Evolutionary conservation across 2,113 vertebrate genomes (phyloP).

Genomic region (Heptranchias perlo): DNA sequence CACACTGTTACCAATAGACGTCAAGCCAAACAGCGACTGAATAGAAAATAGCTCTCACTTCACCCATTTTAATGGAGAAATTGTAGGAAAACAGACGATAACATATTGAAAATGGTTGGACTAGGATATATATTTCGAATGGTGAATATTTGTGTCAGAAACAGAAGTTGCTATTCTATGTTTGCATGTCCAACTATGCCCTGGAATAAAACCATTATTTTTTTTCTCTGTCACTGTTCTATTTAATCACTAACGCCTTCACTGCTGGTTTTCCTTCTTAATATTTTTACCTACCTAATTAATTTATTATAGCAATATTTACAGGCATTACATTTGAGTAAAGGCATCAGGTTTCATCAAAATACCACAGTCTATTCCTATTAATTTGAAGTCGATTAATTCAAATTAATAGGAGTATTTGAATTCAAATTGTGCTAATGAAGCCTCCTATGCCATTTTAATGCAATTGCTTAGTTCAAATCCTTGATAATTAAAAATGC

Average conservation of each 20-base stretch:
- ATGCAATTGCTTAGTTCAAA: not conserved
- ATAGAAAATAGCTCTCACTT: constrained; percentile 14
- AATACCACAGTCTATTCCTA: not conserved
- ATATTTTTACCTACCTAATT: not conserved
- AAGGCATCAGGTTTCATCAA: not conserved
- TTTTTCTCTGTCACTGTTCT: not conserved
- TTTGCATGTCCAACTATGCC: not conserved
- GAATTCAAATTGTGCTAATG: not conserved
- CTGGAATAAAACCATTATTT: not conserved
- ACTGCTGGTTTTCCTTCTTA: not conserved
- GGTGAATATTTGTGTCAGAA: not conserved
- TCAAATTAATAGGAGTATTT: not conserved
- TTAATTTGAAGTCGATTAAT: not conserved
- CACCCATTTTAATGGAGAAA: not conserved
- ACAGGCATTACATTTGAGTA: not conserved
- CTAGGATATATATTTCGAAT: not conserved
- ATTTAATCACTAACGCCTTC: too few relatives aligned
- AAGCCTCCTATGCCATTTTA: not conserved
- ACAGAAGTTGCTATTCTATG: not conserved
- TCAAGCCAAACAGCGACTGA: not conserved
- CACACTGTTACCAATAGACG: constrained; percentile 30
- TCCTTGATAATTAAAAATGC: not conserved
- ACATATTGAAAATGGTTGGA: not conserved
- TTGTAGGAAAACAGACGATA: not conserved
- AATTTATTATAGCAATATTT: constrained; percentile 9